These are phyloP conservation scores for Hylomyscus alleni DNA, from an alignment of 2,797 vertebrate genomes.

Conservation along the genomic window DNA sequence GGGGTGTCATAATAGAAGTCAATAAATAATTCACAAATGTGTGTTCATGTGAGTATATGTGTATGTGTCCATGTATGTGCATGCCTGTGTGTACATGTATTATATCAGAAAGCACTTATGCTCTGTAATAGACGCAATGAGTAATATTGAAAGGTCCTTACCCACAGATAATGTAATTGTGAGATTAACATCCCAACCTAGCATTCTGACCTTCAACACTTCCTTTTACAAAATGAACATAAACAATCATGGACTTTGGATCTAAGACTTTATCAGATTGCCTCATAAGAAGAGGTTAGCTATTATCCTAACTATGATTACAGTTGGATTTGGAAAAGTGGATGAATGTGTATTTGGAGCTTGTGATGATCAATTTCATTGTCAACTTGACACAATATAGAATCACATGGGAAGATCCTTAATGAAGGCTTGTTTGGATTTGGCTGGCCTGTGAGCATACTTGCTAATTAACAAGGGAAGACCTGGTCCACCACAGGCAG, in stretches of 20 bases:
- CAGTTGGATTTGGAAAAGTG: background rate
- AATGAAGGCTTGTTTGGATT: background rate
- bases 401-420: background rate
- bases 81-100: no score
- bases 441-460: background rate
- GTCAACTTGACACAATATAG: background rate
- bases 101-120: background rate
- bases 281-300: background rate
- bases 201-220: background rate
- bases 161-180: background rate
- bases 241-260: slow-evolving; percentile 37
- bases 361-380: background rate
- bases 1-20: background rate
- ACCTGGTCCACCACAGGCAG: background rate
- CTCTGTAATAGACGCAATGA: background rate
- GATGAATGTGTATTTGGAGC: background rate
- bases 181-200: background rate
- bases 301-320: background rate
- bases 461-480: background rate
- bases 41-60: background rate
- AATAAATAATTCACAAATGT: background rate
- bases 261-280: background rate
- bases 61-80: background rate
- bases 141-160: background rate
- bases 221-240: slow-evolving; percentile 60